Conservation (phyloP, 1,140 invertebrate genomes). For the Brachionus koreanus region DNA sequence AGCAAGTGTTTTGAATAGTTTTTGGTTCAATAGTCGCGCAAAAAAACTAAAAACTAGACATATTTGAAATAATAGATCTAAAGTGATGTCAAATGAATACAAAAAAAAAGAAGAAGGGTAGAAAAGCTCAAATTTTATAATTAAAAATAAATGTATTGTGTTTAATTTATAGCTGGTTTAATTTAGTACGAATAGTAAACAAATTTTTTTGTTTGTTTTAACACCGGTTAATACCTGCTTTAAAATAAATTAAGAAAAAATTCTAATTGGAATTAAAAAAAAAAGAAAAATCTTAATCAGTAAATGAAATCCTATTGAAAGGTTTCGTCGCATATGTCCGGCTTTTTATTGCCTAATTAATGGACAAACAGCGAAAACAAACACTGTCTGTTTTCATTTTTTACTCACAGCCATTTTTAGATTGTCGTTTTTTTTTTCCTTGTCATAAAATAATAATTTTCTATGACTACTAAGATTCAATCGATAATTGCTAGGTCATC, state of each 20-base stretch:
- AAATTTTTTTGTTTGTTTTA: slow-evolving; percentile 3
- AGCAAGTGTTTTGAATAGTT: not conserved
- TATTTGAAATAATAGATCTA: not conserved
- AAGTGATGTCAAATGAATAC: not conserved
- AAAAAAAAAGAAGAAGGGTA: not conserved
- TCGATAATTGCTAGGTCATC: slow-evolving; percentile 38
- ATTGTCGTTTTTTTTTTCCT: not conserved
- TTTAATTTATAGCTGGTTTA: not conserved
- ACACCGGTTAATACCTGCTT: slow-evolving; percentile 1
- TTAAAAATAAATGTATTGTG: not conserved
- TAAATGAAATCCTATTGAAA: not conserved
- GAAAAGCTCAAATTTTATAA: not conserved
- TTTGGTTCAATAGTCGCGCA: not conserved
- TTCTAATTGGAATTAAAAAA: not conserved
- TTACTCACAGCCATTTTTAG: slow-evolving; percentile 22
- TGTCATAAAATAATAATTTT: slow-evolving; percentile 19
- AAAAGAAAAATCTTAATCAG: not conserved
- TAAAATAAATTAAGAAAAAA: slow-evolving; percentile 12
- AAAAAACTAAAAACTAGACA: not conserved
- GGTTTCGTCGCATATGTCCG: not conserved
- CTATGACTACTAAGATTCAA: slow-evolving; percentile 25
- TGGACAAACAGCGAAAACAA: not conserved
- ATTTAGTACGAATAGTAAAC: not conserved
- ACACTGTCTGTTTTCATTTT: not conserved
- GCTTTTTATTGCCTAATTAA: not conserved